Evolutionary conservation across 64 coral and sea anemone species (phyloP).

Genomic region (Porites australiensis): DNA sequence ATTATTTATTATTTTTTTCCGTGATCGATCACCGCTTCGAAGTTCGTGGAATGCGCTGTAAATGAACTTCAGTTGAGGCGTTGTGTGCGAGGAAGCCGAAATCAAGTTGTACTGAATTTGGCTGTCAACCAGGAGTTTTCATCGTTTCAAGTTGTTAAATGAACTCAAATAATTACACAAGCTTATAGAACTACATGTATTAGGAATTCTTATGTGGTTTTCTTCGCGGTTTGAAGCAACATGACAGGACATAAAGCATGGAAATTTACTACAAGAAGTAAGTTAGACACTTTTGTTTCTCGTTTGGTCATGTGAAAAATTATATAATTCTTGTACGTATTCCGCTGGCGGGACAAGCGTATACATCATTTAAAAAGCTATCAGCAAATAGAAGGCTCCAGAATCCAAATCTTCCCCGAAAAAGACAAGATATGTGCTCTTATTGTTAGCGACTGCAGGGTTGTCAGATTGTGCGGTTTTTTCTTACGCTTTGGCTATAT

Average conservation of each 20-base stretch:
- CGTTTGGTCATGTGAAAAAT: background rate
- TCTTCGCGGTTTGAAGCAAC: background rate
- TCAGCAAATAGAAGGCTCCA: no score
- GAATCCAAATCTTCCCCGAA: no score
- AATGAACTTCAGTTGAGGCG: background rate
- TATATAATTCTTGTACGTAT: background rate
- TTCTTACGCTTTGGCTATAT: no score
- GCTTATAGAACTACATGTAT: conserved; percentile 1
- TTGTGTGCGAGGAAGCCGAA: background rate
- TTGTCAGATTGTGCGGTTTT: no score
- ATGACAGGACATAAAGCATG: background rate
- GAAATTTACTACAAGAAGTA: background rate
- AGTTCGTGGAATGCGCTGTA: background rate
- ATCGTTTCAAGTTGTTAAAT: background rate
- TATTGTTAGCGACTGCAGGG: no score
- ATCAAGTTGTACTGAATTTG: background rate
- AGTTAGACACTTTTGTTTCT: background rate
- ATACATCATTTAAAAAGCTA: no score
- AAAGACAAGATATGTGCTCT: no score
- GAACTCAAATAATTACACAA: background rate
- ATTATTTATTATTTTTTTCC: background rate
- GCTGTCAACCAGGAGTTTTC: background rate
- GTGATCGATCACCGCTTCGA: background rate
- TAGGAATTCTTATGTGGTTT: background rate
- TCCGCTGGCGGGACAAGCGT: no score